phyloP scores from a whole-genome alignment of 1,140 invertebrate species.

The Subanguina moxae region DNA sequence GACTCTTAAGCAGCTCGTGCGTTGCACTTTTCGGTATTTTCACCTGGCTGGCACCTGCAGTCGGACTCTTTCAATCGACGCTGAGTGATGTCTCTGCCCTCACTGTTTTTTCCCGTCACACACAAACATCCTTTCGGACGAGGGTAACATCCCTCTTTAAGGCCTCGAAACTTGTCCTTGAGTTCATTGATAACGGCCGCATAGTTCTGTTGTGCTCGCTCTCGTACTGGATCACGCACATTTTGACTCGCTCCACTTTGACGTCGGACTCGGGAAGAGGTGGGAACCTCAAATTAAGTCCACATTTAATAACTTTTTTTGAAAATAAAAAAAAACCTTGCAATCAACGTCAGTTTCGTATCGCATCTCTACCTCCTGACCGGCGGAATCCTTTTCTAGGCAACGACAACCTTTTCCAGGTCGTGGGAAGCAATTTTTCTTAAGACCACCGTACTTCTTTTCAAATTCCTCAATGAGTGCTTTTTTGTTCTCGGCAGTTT shows the following conservation, averaged over 20 bases:
- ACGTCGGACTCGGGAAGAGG: background rate
- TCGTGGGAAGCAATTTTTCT: conserved; percentile 40
- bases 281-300: conserved; percentile 1
- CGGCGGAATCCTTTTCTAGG: conserved; percentile 33
- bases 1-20: conserved; percentile 38
- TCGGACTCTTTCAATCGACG: conserved; percentile 46
- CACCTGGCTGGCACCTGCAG: conserved; percentile 43
- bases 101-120: conserved; percentile 42
- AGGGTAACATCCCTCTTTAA: conserved; percentile 46
- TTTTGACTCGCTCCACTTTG: conserved; percentile 27
- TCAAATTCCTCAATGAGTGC: conserved; percentile 40
- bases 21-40: conserved; percentile 33
- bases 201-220: conserved; percentile 47
- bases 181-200: conserved; percentile 46
- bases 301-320: background rate
- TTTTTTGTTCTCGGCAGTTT: conserved; percentile 33
- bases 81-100: conserved; percentile 50
- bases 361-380: conserved; percentile 31
- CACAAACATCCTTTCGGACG: conserved; percentile 48
- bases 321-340: background rate
- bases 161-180: conserved; percentile 42
- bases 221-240: conserved; percentile 46
- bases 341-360: conserved; percentile 43
- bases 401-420: conserved; percentile 45
- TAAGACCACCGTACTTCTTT: conserved; percentile 17